These are phyloP conservation scores for Percina caprodes DNA, from an alignment of 2,113 vertebrate species.

Conservation along the genomic window DNA sequence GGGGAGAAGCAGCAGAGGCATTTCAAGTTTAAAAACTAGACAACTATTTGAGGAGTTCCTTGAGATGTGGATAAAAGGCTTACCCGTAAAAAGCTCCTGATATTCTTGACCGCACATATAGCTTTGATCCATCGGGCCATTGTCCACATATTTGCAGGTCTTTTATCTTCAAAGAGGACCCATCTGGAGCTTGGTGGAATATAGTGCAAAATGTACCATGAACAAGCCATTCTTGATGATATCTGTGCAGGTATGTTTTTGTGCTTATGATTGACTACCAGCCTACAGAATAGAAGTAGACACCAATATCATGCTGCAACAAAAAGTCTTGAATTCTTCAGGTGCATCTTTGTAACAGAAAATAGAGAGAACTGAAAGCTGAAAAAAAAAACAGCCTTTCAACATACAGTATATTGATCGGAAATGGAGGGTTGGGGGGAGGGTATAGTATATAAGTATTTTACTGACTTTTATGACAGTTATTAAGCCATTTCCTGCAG, in stretches of 20 bases:
- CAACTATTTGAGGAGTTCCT: constrained; percentile 77
- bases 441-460: constrained; percentile 57
- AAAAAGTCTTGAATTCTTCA: background rate
- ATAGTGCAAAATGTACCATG: constrained; percentile 44
- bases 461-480: constrained; percentile 83
- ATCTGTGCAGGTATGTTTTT: constrained; percentile 14
- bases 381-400: constrained; percentile 45
- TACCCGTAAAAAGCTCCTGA: constrained; percentile 70
- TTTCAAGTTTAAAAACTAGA: constrained; percentile 65
- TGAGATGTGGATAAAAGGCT: constrained; percentile 79
- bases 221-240: constrained; percentile 42
- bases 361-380: background rate
- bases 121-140: constrained; percentile 69
- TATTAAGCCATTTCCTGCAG: constrained; percentile 82
- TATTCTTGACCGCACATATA: constrained; percentile 76
- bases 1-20: constrained; percentile 35
- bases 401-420: constrained; percentile 60
- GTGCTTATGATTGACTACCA: background rate
- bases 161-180: constrained; percentile 78
- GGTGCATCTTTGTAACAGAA: constrained; percentile 24
- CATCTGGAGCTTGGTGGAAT: constrained; percentile 49
- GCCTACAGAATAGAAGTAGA: background rate
- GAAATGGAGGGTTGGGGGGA: constrained; percentile 20
- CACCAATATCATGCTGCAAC: background rate
- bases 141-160: constrained; percentile 67